Base-by-base conservation (phyloP, 2,797 vertebrate genomes). In the Enteromius fasciolatus region DNA sequence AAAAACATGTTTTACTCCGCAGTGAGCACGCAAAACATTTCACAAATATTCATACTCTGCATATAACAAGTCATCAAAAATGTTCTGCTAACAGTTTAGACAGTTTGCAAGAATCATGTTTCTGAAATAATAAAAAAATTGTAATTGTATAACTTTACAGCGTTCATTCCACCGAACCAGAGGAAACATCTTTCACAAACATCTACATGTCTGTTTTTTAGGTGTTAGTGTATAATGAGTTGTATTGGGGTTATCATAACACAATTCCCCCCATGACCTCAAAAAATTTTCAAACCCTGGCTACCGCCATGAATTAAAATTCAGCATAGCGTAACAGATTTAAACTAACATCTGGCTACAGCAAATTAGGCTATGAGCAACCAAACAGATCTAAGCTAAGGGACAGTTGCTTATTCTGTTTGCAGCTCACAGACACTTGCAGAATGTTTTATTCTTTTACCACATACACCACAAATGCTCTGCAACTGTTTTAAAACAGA, bases 401-500 rank as follows among this genome's bases (percentile, higher is more conserved):
- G 8, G 14, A 6, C n/a, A 12, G 15, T 44, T 2, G 1, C 36
- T 76, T 28, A 41, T 59, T 61, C 6, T 9, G n/a, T 59, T 41
- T 59, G 74, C 74, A 61, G 20, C 69, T n/a, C 14, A 23, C 8
- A 7, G n/a, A 57, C 50, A 9, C n/a, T 33, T 18, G 36, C n/a
- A 28, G 59, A 23, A 25, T 39, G 33, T 76, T 76, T 8, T 23
- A 44, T 33, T 54, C 25, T 50, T 78, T 78, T 25, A 64, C 39
- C 41, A 36, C 61, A 23, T 48, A 20, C 10, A 78, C 76, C 11
- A 23, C 61, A 66, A 50, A 78, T 36, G 28, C 44, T 66, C 61
- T 78, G 61, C 44, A 78, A 46, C 61, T 17, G 2, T 4, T 0
- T 28, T 15, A 61, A 18, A 44, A 5, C 9, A 1, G 4, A 59